Evolutionary conservation across 2,113 vertebrate genomes (phyloP).

Genomic region (Ranitomeya variabilis): DNA sequence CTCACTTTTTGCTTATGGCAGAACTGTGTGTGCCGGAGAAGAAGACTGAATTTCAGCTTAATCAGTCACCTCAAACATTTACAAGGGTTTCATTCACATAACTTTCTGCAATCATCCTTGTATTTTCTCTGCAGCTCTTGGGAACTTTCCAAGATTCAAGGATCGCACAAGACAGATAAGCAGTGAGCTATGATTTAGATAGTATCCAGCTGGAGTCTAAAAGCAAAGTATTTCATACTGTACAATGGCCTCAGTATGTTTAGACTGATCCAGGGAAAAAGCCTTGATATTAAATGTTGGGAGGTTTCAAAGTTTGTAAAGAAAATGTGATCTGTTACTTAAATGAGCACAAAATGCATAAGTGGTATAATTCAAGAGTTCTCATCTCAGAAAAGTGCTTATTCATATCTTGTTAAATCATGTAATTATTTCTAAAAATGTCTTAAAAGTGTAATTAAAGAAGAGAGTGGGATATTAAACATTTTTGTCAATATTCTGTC

Average conservation of each 20-base stretch:
- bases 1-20: background rate
- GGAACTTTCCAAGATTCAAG: background rate
- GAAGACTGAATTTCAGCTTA: background rate
- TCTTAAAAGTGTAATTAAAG: too few relatives aligned
- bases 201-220: background rate
- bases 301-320: background rate
- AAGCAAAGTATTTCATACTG: background rate
- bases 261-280: background rate
- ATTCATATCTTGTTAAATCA: too few relatives aligned
- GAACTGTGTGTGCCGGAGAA: background rate
- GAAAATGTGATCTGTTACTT: background rate
- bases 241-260: background rate
- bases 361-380: too few relatives aligned
- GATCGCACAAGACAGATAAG: background rate
- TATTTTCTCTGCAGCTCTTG: background rate
- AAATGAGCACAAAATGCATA: background rate
- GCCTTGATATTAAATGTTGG: background rate
- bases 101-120: background rate
- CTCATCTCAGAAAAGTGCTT: too few relatives aligned
- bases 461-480: too few relatives aligned
- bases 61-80: background rate
- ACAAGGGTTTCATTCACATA: background rate
- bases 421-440: too few relatives aligned
- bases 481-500: too few relatives aligned
- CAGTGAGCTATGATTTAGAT: background rate